A percentile compares a stretch with the other conserved stretches of the same genome.
phyloP scores from a whole-genome alignment of 2,888 invertebrate genomes.

The Drosophila koepferae region DNA sequence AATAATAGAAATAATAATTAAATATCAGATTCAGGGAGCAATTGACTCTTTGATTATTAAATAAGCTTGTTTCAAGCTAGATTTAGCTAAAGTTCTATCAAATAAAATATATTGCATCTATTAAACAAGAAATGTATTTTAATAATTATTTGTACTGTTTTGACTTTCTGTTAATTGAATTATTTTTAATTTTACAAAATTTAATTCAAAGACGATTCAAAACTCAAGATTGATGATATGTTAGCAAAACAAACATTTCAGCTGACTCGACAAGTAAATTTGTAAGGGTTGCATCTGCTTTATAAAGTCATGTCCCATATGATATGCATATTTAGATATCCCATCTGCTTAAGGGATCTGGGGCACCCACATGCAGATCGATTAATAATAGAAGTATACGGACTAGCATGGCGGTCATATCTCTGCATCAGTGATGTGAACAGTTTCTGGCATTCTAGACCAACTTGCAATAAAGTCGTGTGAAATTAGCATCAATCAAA shows the following conservation, averaged over 20 bases:
- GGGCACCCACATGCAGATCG: slow-evolving; percentile 64
- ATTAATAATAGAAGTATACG: slow-evolving; percentile 43
- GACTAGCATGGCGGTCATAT: slow-evolving; percentile 24
- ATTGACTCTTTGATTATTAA: too few relatives aligned
- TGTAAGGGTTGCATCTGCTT: slow-evolving; percentile 32
- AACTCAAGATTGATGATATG: slow-evolving; percentile 20
- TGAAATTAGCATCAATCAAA: slow-evolving; percentile 79
- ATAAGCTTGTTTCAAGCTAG: too few relatives aligned
- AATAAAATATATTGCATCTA: too few relatives aligned
- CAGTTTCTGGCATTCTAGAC: slow-evolving; percentile 45
- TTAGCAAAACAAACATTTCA: neutral
- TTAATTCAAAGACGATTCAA: too few relatives aligned
- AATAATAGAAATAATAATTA: too few relatives aligned
- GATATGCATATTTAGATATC: slow-evolving; percentile 31
- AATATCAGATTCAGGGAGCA: too few relatives aligned
- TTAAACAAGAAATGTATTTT: too few relatives aligned
- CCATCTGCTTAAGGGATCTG: slow-evolving; percentile 17
- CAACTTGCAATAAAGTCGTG: slow-evolving; percentile 73
- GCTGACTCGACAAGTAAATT: neutral
- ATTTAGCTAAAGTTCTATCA: too few relatives aligned
- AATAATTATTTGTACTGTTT: too few relatives aligned
- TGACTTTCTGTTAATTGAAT: too few relatives aligned
- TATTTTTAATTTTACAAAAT: too few relatives aligned
- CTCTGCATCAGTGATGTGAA: slow-evolving; percentile 55
- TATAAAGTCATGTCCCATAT: slow-evolving; percentile 1